phyloP scores from a whole-genome alignment of 2,113 vertebrate species.

The Oncorhynchus gorbuscha region DNA sequence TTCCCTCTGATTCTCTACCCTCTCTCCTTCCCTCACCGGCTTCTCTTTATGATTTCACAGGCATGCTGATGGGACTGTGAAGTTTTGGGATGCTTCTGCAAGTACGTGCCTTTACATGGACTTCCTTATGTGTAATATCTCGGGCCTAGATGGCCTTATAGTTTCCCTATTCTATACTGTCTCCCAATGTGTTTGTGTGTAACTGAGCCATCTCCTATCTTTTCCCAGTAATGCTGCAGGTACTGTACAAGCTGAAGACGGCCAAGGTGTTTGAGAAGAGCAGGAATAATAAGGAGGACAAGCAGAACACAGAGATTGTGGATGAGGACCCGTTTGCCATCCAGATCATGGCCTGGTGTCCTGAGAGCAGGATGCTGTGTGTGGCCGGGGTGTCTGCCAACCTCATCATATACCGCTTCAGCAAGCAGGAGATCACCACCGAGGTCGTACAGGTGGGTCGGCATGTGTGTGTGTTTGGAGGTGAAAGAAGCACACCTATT shows the following conservation, averaged over 20 bases:
- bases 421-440: constrained; percentile 92
- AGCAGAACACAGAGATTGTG: constrained; percentile 85
- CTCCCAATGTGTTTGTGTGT: neutral
- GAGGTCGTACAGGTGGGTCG: constrained; percentile 89
- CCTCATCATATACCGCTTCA: constrained; percentile 94
- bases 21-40: neutral
- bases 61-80: constrained; percentile 97
- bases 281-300: constrained; percentile 92
- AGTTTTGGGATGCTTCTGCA: constrained; percentile 99
- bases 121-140: neutral
- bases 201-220: neutral
- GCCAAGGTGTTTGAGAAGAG: constrained; percentile 98
- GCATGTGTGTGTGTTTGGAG: neutral
- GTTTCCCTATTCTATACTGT: neutral
- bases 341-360: constrained; percentile 96
- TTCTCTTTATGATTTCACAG: constrained; percentile 61
- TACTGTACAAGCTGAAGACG: constrained; percentile 98
- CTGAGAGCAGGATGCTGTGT: constrained; percentile 94
- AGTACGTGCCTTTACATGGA: constrained; percentile 76
- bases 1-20: neutral
- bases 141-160: neutral
- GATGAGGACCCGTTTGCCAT: constrained; percentile 98
- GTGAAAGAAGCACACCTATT: too few species aligned
- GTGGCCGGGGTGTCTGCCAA: constrained; percentile 96
- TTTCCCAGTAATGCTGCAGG: constrained; percentile 90